A percentile compares a stretch with the other conserved stretches of the same genome.
Evolutionary conservation across 2,797 vertebrate species (phyloP).

Genomic region (Hipposideros larvatus): DNA sequence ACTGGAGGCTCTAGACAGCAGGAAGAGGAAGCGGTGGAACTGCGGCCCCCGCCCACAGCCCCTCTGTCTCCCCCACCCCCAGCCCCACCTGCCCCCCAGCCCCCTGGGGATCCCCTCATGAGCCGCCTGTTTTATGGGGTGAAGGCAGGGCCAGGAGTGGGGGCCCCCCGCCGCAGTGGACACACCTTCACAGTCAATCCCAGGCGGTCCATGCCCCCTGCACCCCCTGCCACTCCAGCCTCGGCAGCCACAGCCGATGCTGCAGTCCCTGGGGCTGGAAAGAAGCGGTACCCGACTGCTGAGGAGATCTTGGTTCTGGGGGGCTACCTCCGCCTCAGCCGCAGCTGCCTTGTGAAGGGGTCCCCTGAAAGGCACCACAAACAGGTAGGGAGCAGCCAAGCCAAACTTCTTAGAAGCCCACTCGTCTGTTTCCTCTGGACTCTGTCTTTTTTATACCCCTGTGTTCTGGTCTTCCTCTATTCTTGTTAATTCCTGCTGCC

Average conservation of each 20-base stretch:
- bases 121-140: conserved; percentile 84
- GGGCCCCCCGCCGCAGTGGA: conserved; percentile 90
- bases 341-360: conserved; percentile 93
- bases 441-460: background rate
- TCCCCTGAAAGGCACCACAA: conserved; percentile 88
- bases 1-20: conserved; percentile 69
- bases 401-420: background rate
- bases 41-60: conserved; percentile 45
- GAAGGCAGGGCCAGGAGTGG: conserved; percentile 81
- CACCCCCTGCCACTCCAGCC: conserved; percentile 57
- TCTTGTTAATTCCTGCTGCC: background rate
- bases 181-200: conserved; percentile 94
- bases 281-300: conserved; percentile 94
- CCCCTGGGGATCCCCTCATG: conserved; percentile 87
- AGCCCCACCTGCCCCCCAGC: conserved; percentile 88
- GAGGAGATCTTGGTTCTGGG: conserved; percentile 96
- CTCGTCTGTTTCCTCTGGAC: background rate
- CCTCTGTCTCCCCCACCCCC: conserved; percentile 77
- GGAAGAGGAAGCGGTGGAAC: conserved; percentile 80
- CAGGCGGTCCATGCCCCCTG: conserved; percentile 81
- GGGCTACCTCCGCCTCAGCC: conserved; percentile 93
- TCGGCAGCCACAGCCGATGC: conserved; percentile 10
- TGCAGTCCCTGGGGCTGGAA: conserved; percentile 78
- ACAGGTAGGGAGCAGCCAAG: conserved; percentile 89
- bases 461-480: background rate